A percentile compares a stretch with the other conserved stretches of the same genome.
phyloP scores from a whole-genome alignment of 2,797 vertebrate species.

The Enteromius radiatus region DNA sequence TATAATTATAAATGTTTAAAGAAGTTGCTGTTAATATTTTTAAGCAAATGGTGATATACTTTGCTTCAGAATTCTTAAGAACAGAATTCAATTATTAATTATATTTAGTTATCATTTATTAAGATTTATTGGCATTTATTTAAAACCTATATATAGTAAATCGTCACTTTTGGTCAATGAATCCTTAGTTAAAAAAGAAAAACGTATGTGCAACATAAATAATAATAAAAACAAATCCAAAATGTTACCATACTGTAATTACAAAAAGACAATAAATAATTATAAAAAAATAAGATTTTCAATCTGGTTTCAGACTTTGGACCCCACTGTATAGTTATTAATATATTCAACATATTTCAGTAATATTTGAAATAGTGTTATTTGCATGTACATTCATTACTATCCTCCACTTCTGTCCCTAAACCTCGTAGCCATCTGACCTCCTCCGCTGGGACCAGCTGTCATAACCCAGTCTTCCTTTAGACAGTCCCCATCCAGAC shows the following conservation, averaged over 20 bases:
- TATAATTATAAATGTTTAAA: too few species aligned
- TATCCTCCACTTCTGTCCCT: conserved; percentile 17
- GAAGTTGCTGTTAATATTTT: too few species aligned
- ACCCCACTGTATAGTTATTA: conserved; percentile 6
- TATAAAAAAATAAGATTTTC: not conserved
- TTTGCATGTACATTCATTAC: conserved; percentile 47
- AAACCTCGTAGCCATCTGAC: conserved; percentile 63
- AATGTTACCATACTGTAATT: not conserved
- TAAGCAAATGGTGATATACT: too few species aligned
- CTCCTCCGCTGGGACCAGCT: conserved; percentile 56
- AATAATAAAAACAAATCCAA: not conserved
- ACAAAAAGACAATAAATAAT: not conserved
- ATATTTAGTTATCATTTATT: too few species aligned
- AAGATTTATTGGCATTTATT: too few species aligned
- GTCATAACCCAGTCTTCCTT: conserved; percentile 53
- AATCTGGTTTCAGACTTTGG: conserved; percentile 11
- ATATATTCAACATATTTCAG: conserved; percentile 26
- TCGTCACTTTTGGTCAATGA: not conserved
- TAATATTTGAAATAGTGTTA: conserved; percentile 36
- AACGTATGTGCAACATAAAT: not conserved
- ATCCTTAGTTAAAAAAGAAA: not conserved
- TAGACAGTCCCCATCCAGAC: conserved; percentile 59
- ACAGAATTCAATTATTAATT: not conserved
- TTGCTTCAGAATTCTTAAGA: too few species aligned
- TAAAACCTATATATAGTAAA: not conserved